Evolutionary conservation across 2,888 invertebrate genomes (phyloP).

Genomic region (Aphodius sticticus): DNA sequence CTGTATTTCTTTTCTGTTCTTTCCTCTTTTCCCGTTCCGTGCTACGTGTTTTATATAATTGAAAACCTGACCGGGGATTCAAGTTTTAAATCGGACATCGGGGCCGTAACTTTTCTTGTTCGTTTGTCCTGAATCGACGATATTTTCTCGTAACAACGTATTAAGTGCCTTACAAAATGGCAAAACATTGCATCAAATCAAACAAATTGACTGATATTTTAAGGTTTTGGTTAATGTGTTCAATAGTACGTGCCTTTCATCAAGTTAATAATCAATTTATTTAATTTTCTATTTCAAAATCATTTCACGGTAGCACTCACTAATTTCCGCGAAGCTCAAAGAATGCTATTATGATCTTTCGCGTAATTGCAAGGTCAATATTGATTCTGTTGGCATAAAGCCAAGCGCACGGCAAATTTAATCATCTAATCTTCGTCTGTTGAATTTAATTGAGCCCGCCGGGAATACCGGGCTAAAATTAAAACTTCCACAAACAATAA

Average conservation of each 20-base stretch:
- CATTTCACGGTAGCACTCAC: neutral
- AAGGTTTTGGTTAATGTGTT: no score
- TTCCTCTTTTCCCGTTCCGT: slow-evolving; percentile 7
- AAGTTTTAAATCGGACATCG: slow-evolving; percentile 27
- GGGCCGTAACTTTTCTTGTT: neutral
- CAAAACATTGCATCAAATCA: neutral
- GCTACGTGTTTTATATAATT: slow-evolving; percentile 38
- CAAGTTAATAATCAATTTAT: neutral
- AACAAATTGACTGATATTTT: no score
- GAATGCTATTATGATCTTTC: neutral
- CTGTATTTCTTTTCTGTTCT: slow-evolving; percentile 32
- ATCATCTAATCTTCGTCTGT: slow-evolving; percentile 29
- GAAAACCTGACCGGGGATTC: slow-evolving; percentile 38
- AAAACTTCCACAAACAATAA: neutral
- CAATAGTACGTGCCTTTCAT: no score
- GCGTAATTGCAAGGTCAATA: slow-evolving; percentile 32
- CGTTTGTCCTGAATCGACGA: neutral
- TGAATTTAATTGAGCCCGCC: slow-evolving; percentile 25
- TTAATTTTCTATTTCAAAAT: neutral
- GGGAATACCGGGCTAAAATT: neutral
- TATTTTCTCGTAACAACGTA: neutral
- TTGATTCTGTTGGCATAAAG: slow-evolving; percentile 22
- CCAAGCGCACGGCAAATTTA: slow-evolving; percentile 21
- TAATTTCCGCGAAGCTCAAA: neutral
- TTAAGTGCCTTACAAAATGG: neutral